Evolutionary conservation across 2,888 invertebrate genomes (phyloP).

Genomic region (Eristalinus aeneus): DNA sequence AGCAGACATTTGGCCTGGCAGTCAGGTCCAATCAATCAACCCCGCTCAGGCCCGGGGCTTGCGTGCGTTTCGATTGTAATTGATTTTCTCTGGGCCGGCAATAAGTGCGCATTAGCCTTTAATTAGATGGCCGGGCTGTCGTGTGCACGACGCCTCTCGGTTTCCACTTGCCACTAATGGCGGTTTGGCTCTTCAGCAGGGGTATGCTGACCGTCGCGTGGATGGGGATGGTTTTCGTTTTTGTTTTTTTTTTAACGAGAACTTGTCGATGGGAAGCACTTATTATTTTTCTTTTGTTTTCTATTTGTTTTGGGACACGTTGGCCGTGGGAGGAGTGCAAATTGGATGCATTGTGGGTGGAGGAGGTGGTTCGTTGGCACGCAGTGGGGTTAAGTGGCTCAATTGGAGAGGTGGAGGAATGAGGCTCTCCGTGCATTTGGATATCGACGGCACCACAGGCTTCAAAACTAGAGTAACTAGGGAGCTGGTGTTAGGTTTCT

Average conservation of each 20-base stretch:
- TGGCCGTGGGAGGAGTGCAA: background rate
- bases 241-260: background rate
- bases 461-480: too few species aligned
- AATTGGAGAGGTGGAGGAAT: too few species aligned
- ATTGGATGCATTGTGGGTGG: background rate
- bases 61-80: constrained; percentile 65
- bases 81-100: constrained; percentile 58
- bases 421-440: too few species aligned
- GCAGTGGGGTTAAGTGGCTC: background rate
- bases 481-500: too few species aligned
- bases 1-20: constrained; percentile 47
- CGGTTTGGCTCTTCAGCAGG: background rate
- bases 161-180: constrained; percentile 50
- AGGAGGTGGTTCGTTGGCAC: background rate
- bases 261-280: background rate
- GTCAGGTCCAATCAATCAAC: constrained; percentile 69
- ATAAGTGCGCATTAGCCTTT: constrained; percentile 64
- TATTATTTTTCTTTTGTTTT: background rate
- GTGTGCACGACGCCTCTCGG: constrained; percentile 43
- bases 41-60: constrained; percentile 63
- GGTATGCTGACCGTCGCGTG: background rate
- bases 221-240: background rate
- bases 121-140: constrained; percentile 43
- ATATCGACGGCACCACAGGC: too few species aligned
- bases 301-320: background rate